phyloP scores from a whole-genome alignment of 2,888 invertebrate genomes.

The Xestia ashworthii region DNA sequence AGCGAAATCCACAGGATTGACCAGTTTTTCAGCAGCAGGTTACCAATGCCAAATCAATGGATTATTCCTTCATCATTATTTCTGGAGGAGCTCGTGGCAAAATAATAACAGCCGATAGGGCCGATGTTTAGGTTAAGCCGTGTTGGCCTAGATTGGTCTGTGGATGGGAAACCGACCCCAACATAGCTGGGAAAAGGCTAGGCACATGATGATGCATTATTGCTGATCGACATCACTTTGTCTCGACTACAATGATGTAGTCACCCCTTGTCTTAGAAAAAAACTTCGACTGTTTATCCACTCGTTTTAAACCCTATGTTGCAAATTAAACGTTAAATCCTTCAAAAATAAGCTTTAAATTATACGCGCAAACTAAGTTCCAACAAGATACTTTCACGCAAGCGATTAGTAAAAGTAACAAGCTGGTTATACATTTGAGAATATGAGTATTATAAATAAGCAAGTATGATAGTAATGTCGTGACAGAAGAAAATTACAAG shows the following conservation, averaged over 20 bases:
- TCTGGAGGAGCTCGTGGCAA: too few relatives aligned
- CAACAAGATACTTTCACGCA: constrained; percentile 9
- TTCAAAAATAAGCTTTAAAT: not conserved
- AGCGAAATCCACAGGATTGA: not conserved
- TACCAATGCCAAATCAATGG: not conserved
- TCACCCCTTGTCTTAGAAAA: not conserved
- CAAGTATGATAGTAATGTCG: constrained; percentile 69
- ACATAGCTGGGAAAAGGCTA: too few relatives aligned
- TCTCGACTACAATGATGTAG: not conserved
- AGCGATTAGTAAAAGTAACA: constrained; percentile 28
- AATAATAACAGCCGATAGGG: too few relatives aligned
- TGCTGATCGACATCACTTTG: not conserved
- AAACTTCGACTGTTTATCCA: not conserved
- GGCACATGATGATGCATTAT: too few relatives aligned
- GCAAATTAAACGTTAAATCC: not conserved
- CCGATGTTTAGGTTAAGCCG: too few relatives aligned
- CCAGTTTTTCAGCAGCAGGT: not conserved
- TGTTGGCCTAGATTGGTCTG: too few relatives aligned
- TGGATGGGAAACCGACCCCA: too few relatives aligned
- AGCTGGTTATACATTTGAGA: constrained; percentile 24
- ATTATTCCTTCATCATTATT: not conserved
- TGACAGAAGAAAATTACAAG: constrained; percentile 72
- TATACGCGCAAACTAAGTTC: not conserved
- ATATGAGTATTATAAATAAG: constrained; percentile 45
- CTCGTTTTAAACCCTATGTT: not conserved